Evolutionary conservation across 2,888 invertebrate genomes (phyloP).

Genomic region (Himalopsyche kuldschensis): DNA sequence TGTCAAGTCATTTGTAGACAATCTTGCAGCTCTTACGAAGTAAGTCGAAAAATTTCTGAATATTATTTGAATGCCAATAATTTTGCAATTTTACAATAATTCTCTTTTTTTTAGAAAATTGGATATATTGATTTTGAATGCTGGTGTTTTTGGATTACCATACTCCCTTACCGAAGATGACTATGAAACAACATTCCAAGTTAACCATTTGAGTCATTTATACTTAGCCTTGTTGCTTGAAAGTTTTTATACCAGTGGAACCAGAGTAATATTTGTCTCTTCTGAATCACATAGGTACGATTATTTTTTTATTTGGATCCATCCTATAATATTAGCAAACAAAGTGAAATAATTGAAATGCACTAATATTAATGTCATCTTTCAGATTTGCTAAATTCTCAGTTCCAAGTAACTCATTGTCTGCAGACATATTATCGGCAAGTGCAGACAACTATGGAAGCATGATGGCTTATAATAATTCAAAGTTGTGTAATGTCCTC

Average conservation of each 20-base stretch:
- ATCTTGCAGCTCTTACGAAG: constrained; percentile 57
- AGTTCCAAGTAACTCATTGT: constrained; percentile 50
- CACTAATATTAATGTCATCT: constrained; percentile 40
- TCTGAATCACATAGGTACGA: constrained; percentile 84
- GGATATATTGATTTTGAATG: constrained; percentile 78
- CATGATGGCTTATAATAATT: constrained; percentile 88
- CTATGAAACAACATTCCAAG: constrained; percentile 79
- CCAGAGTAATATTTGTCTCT: constrained; percentile 81
- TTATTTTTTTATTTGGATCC: not conserved
- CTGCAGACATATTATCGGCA: constrained; percentile 68
- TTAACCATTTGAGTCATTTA: constrained; percentile 83
- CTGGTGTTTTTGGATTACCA: constrained; percentile 77
- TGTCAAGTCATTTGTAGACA: constrained; percentile 67
- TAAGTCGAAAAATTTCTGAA: constrained; percentile 34
- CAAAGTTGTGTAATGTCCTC: constrained; percentile 85
- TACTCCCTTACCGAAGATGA: constrained; percentile 74
- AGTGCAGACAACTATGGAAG: constrained; percentile 71
- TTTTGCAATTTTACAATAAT: not conserved
- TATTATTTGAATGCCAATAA: not conserved
- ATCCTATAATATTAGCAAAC: not conserved
- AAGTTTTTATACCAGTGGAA: constrained; percentile 66
- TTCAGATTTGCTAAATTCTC: constrained; percentile 54
- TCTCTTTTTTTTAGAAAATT: constrained; percentile 58
- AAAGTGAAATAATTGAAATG: not conserved
- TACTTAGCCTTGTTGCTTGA: constrained; percentile 77